Conservation (phyloP, 2,113 vertebrate species). For the Ardeotis arabs region DNA sequence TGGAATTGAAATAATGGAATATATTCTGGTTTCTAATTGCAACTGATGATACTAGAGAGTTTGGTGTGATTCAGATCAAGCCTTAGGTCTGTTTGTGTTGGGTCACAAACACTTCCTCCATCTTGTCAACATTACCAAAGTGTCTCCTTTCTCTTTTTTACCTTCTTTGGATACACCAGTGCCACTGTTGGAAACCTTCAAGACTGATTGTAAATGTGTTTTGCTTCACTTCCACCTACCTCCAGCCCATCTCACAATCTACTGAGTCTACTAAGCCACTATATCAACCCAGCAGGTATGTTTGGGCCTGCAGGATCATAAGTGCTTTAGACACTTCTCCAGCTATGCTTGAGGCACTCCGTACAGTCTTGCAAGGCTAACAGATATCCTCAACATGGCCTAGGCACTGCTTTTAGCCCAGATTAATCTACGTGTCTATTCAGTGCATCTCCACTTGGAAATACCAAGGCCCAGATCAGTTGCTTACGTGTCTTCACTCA, state of each 20-base stretch:
- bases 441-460: background rate
- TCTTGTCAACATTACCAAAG: background rate
- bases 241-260: background rate
- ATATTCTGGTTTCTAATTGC: background rate
- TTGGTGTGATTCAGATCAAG: background rate
- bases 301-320: background rate
- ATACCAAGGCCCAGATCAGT: background rate
- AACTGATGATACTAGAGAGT: background rate
- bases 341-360: background rate
- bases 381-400: background rate
- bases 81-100: background rate
- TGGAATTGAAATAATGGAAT: background rate
- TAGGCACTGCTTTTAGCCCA: background rate
- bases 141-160: background rate
- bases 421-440: background rate
- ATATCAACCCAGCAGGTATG: background rate
- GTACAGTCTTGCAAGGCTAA: background rate
- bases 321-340: background rate
- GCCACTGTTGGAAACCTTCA: background rate
- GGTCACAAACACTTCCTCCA: background rate
- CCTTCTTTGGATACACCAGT: background rate
- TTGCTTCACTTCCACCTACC: background rate
- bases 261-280: rapidly evolving
- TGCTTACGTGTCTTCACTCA: background rate
- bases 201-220: background rate